Base-by-base conservation (phyloP, 2,888 invertebrate genomes). In the Euplexia lucipara region DNA sequence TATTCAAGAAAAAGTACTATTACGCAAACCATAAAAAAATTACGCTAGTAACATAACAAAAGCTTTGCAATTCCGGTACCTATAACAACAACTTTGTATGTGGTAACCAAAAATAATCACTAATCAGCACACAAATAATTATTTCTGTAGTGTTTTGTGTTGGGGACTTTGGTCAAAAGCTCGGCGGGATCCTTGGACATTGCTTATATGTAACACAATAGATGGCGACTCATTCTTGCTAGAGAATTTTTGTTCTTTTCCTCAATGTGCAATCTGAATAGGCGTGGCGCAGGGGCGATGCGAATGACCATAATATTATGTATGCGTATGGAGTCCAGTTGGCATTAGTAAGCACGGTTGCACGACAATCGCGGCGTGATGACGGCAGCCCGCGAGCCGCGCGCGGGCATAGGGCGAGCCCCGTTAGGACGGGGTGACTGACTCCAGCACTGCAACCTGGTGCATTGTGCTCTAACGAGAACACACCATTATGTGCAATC, bases 401-500 rank as follows among this genome's bases (percentile, higher is more conserved):
- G 80, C 79, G 84, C 90, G 88, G 91, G 87, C 92, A 90, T 92
- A 94, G 94, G 94, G 93, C 94, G 91, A 92, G 91, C 90, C 92
- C 95, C 94, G 94, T 95, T 94, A 94, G 90, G 89, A 88, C 90
- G 94, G 90, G 95, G 95, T 95, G 94, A 95, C 90, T 95, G 95
- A 95, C 95, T 92, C 88, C 85, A 89, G 86, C 91, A 91, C 89
- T 92, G 93, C 92, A 93, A 90, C 93, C 93, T 94, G 95, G 95
- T 94, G 95, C 95, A 95, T 94, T 94, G 95, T 94, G 95, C 94
- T 93, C 92, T 93, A 95, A 94, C 92, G 92, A 93, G 95, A 93
- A 93, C 95, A 90, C 87, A 88, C 88, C 91, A 91, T 90, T 92
- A 91, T 90, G 90, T 91, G 89, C 91, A 90, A 91, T 91, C 91